Evolutionary conservation across 2,113 vertebrate species (phyloP).

Genomic region (Hippocampus abdominalis): DNA sequence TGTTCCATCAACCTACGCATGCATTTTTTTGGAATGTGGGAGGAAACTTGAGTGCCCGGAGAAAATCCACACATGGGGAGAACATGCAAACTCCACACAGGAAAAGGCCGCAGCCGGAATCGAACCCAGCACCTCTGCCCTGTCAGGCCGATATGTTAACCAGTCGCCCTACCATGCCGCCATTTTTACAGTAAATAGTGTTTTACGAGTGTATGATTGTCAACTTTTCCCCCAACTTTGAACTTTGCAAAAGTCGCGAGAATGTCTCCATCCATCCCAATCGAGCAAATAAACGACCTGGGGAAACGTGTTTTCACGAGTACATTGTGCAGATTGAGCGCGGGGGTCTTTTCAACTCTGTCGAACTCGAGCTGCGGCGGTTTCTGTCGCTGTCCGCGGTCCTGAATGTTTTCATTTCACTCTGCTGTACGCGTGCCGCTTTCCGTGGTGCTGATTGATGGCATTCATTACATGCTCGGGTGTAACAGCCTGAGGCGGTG

Average conservation of each 20-base stretch:
- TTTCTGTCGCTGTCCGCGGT: neutral
- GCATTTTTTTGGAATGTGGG: too few species aligned
- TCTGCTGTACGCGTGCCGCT: constrained; percentile 31
- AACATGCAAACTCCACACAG: too few species aligned
- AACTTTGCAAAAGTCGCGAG: neutral
- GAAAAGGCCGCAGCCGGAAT: too few species aligned
- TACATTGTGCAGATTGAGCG: neutral
- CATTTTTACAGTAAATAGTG: too few species aligned
- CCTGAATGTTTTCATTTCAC: neutral
- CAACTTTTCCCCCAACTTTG: neutral
- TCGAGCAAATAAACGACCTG: neutral
- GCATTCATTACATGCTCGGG: constrained; percentile 57
- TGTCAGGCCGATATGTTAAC: too few species aligned
- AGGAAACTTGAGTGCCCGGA: too few species aligned
- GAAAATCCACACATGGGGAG: too few species aligned
- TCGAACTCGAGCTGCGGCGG: neutral
- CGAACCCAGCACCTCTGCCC: too few species aligned
- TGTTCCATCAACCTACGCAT: too few species aligned
- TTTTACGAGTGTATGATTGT: too few species aligned
- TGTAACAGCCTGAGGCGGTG: constrained; percentile 34
- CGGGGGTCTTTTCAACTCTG: neutral
- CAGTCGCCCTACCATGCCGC: too few species aligned
- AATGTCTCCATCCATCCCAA: neutral
- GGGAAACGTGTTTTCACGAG: neutral
- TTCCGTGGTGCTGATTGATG: constrained; percentile 72